Evolutionary conservation across 1,140 invertebrate genomes (phyloP), one percentile per base, ranked within the genome.

Genomic region (Leptinotarsa texana): DNA sequence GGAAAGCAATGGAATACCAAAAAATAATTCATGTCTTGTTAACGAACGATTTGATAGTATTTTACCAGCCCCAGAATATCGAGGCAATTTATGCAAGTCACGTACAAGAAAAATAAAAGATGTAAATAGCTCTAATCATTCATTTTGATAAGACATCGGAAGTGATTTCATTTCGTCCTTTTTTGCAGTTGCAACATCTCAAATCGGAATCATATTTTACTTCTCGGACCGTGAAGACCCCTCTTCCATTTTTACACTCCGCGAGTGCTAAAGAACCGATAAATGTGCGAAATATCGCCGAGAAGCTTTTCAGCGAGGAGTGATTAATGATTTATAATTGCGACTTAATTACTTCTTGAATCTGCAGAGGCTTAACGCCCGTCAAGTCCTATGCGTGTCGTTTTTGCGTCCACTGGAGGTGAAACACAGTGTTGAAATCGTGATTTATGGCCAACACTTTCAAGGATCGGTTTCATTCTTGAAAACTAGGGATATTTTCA

Each of bases 271-370:
- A 57, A 57, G 51, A 18, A 57, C 51, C 51, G 51, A 57, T 57
- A 57, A 57, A 57, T 57, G 51, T 57, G 51, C 51, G 51, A 57
- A 57, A 57, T 57, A 57, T 57, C 51, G 51, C 51, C 15, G 51
- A 15, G n/a, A 57, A 57, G n/a, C 17, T 57, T 57, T 57, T 57
- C 51, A 57, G 51, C 51, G 51, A 17, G 51, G 8, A 57, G n/a
- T 57, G 51, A 57, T 57, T 57, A 57, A 57, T 57, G 51, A 57
- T 57, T 57, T 57, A 57, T 57, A 57, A 57, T 57, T 57, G 51
- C n/a, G 13, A 57, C 51, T 15, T 57, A 57, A 57, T 57, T 57
- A 57, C 51, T 57, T 57, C 51, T 57, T 57, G 51, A 18, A 57
- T 57, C 15, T 57, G 17, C 51, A 15, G 51, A 42, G 51, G 51